Evolutionary conservation across 2,113 vertebrate species (phyloP), one percentile per base, ranked within the genome.

Genomic region (Fulmarus glacialis): DNA sequence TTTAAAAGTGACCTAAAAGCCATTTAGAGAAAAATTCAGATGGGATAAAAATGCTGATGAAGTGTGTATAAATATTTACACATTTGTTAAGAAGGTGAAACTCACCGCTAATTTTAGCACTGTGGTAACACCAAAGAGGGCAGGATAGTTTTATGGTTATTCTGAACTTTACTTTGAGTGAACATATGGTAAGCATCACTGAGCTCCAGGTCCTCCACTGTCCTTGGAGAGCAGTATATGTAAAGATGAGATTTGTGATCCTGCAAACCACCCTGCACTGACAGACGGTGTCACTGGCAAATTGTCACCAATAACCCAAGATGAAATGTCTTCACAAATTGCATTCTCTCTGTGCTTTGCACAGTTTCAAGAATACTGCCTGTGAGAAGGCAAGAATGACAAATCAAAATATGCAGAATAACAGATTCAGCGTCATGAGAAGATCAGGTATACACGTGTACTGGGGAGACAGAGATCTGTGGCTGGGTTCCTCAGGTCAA

Each of bases 1-100:
- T 93, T 99, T 95, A 98, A 97, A 93, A 98, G 97, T 38, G 98
- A 98, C 96, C 97, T 98, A 67, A 97, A 97, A 95, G 98, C 98
- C 96, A 97, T 98, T 87, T 95, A 98, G 97, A 98, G 98, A 89
- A 98, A 98, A 98, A 98, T 98, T 96, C 97, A 97, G 64, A 29
- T 98, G 98, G 97, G 97, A 98, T 40, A 98, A 98, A 90, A 97
- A 98, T 83, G 97, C 98, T 34, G 98, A 98, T 77, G 96, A 98
- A 93, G 90, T 98, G 97, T 98, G 93, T 90, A 89, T 93, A 92
- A 93, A 81, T 96, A 90, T 95, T 96, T 91, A 79, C 87, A 38
- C 1, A 4, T 63, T 92, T 94, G 48, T 58, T 77, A 90, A 78
- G 70, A 91, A 79, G 40, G 58, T 56, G 68, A 47, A 82, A 82